A percentile compares a stretch with the other conserved stretches of the same genome.
phyloP scores from a whole-genome alignment of 2,113 vertebrate genomes.

The Cygnus buccinator region DNA sequence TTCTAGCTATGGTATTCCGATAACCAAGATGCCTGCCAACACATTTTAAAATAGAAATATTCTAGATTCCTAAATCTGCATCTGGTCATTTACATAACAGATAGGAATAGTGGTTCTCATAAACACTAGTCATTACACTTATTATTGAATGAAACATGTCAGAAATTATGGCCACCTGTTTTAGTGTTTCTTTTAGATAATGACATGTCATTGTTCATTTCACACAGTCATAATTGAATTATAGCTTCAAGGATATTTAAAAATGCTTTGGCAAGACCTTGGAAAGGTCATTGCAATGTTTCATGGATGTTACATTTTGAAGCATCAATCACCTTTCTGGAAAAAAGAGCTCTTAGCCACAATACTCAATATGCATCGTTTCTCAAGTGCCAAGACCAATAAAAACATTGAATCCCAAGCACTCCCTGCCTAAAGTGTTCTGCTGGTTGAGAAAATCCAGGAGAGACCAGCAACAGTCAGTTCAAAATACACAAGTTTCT shows the following conservation, averaged over 20 bases:
- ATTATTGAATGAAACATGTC: neutral
- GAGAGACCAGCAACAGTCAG: neutral
- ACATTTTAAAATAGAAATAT: neutral
- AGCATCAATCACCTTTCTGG: neutral
- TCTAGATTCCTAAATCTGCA: neutral
- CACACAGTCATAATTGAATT: neutral
- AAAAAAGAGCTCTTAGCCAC: neutral
- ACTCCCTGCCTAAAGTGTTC: neutral
- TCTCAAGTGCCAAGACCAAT: neutral
- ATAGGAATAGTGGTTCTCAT: neutral
- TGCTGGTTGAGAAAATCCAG: neutral
- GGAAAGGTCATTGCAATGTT: neutral
- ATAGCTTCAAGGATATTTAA: neutral
- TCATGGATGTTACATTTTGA: neutral
- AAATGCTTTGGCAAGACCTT: neutral
- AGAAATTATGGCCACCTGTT: neutral
- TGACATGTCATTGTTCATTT: neutral
- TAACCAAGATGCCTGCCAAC: neutral
- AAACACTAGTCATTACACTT: neutral
- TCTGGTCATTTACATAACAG: neutral
- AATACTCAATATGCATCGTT: neutral
- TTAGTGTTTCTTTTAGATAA: neutral
- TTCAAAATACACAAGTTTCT: neutral
- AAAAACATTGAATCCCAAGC: neutral
- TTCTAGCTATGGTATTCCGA: neutral